A percentile compares a stretch with the other conserved stretches of the same genome.
Conservation (phyloP, 2,113 vertebrate genomes). For the Sphyrna mokarran region DNA sequence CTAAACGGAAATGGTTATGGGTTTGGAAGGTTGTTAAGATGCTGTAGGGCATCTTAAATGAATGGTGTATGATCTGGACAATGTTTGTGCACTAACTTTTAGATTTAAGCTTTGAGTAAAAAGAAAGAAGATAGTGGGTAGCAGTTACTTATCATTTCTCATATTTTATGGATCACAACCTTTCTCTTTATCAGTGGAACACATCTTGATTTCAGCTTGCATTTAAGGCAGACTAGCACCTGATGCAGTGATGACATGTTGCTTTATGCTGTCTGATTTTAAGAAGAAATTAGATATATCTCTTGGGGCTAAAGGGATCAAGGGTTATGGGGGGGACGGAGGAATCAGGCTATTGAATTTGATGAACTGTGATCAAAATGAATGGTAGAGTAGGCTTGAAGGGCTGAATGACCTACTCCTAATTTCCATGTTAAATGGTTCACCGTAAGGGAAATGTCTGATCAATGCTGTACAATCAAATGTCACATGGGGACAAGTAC, state of each 20-base stretch:
- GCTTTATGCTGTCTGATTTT: background rate
- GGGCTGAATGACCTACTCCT: no score
- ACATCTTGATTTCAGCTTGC: background rate
- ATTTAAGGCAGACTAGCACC: background rate
- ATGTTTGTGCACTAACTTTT: background rate
- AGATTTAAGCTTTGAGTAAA: background rate
- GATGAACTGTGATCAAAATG: no score
- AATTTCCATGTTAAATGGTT: background rate
- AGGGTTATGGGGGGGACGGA: no score
- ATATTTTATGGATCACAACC: background rate
- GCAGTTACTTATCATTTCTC: background rate
- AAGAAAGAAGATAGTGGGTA: background rate
- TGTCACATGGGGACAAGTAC: background rate
- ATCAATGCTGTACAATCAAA: background rate
- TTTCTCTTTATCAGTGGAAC: background rate
- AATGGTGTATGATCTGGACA: background rate
- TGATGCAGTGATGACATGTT: background rate
- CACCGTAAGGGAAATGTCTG: background rate
- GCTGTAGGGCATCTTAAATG: background rate
- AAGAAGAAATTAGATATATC: no score
- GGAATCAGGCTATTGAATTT: no score
- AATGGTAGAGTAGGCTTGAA: no score
- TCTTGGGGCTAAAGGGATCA: no score
- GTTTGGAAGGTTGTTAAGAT: background rate
- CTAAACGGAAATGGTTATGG: no score